phyloP scores from a whole-genome alignment of 2,888 invertebrate genomes.

The Cryptocephalus moraei region DNA sequence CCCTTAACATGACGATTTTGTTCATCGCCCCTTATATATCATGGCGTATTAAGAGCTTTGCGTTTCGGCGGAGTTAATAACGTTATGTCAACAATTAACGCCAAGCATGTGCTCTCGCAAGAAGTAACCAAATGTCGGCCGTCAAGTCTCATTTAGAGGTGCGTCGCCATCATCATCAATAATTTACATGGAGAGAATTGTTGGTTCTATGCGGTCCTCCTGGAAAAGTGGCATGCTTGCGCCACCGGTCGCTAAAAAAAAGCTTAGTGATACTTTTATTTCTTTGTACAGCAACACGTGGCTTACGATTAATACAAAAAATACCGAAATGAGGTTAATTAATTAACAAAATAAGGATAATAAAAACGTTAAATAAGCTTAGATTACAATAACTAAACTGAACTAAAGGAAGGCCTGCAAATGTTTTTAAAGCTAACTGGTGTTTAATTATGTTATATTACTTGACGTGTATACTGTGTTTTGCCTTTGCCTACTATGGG shows the following conservation, averaged over 20 bases:
- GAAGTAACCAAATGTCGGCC: conserved; percentile 29
- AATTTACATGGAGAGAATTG: conserved; percentile 23
- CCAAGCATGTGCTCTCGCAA: conserved; percentile 27
- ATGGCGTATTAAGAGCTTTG: conserved; percentile 20
- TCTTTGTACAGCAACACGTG: too few relatives aligned
- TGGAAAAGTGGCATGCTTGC: neutral
- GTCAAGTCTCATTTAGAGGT: conserved; percentile 24
- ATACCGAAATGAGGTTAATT: too few relatives aligned
- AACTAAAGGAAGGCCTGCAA: too few relatives aligned
- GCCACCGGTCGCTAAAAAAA: conserved; percentile 3
- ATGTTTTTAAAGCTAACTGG: too few relatives aligned
- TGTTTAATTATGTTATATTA: too few relatives aligned
- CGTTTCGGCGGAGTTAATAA: conserved; percentile 25
- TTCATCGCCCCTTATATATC: conserved; percentile 14
- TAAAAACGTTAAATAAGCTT: too few relatives aligned
- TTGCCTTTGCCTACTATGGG: too few relatives aligned
- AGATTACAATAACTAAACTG: too few relatives aligned
- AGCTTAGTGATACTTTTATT: too few relatives aligned
- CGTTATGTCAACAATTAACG: conserved; percentile 31
- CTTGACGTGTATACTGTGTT: too few relatives aligned
- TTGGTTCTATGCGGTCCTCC: conserved; percentile 10
- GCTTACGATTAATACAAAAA: too few relatives aligned
- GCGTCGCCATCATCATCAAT: conserved; percentile 25
- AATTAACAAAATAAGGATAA: too few relatives aligned
- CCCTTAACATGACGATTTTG: conserved; percentile 2